These are phyloP conservation scores for Lepidocyrtinus sp. DNA, from an alignment of 2,888 invertebrate genomes.

Conservation along the genomic window DNA sequence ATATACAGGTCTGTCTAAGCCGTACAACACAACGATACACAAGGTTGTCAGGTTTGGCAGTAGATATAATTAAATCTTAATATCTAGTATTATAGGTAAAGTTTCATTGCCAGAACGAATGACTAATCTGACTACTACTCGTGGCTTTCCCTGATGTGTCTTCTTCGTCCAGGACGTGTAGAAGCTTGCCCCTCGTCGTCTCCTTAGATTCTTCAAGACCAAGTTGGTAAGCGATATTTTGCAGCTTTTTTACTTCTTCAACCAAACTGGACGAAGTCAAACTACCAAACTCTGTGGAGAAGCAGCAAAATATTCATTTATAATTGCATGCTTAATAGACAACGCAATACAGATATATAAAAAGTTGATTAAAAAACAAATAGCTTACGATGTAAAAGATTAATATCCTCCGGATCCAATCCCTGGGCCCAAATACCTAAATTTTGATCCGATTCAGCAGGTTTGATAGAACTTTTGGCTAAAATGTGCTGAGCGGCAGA, in stretches of 20 bases:
- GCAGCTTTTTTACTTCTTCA: slow-evolving; percentile 93
- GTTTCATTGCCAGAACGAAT: slow-evolving; percentile 45
- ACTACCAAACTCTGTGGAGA: slow-evolving; percentile 75
- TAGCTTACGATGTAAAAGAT: slow-evolving; percentile 84
- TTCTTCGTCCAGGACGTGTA: slow-evolving; percentile 79
- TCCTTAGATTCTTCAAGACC: slow-evolving; percentile 96
- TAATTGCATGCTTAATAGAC: not conserved
- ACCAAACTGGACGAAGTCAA: slow-evolving; percentile 88
- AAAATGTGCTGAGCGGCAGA: slow-evolving; percentile 67
- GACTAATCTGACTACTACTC: slow-evolving; percentile 31
- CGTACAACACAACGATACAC: no score
- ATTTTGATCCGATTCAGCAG: slow-evolving; percentile 74
- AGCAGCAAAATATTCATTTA: not conserved
- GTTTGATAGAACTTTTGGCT: slow-evolving; percentile 65
- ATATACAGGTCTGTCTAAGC: no score
- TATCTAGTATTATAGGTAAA: no score
- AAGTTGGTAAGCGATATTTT: slow-evolving; percentile 94
- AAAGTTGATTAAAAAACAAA: no score
- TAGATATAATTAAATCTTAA: no score
- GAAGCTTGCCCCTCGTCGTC: slow-evolving; percentile 95
- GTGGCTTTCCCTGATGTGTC: slow-evolving; percentile 35
- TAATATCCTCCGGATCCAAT: slow-evolving; percentile 82
- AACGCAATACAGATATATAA: not conserved
- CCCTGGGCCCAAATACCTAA: slow-evolving; percentile 79
- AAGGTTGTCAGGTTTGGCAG: no score